These are phyloP conservation scores for Seladonia tumulorum DNA, from an alignment of 2,888 invertebrate genomes.

Conservation along the genomic window DNA sequence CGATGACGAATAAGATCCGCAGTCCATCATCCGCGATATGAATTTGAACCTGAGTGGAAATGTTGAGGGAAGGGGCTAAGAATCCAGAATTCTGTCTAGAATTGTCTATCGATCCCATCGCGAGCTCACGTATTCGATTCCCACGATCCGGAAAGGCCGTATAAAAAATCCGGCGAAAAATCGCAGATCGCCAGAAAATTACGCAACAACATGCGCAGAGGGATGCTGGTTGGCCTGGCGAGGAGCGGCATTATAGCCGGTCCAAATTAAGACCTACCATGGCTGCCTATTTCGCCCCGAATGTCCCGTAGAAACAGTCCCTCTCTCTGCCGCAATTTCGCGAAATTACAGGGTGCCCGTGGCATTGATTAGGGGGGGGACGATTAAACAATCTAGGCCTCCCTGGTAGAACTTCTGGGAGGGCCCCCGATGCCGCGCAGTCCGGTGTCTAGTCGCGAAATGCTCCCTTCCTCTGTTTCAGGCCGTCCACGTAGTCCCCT, in stretches of 20 bases:
- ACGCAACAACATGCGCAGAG: slow-evolving; percentile 1
- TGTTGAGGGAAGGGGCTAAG: background rate
- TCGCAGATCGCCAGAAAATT: slow-evolving; percentile 9
- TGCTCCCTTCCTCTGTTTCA: slow-evolving; percentile 16
- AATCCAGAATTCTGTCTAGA: too few species aligned
- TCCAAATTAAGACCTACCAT: slow-evolving; percentile 78
- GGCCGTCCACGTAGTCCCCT: background rate
- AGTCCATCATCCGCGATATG: too few species aligned
- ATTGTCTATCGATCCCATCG: slow-evolving; percentile 10
- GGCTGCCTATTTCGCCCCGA: slow-evolving; percentile 66
- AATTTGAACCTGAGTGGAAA: too few species aligned
- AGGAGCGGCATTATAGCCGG: slow-evolving; percentile 55
- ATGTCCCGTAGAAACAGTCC: slow-evolving; percentile 71
- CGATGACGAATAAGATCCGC: too few species aligned
- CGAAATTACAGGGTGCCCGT: slow-evolving; percentile 81
- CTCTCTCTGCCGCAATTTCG: slow-evolving; percentile 78
- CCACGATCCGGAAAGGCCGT: slow-evolving; percentile 9
- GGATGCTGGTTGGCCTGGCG: background rate
- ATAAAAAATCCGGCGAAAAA: slow-evolving; percentile 16
- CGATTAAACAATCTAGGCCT: slow-evolving; percentile 84
- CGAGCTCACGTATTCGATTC: slow-evolving; percentile 15
- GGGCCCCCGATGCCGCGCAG: slow-evolving; percentile 70
- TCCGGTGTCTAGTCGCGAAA: slow-evolving; percentile 48
- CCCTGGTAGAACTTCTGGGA: slow-evolving; percentile 83
- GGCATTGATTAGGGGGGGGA: slow-evolving; percentile 82